Percentiles rank a stretch among this genome's conserved stretches.
These are phyloP conservation scores for Poeciliopsis prolifica DNA, from an alignment of 2,113 vertebrate species.

Conservation along the genomic window DNA sequence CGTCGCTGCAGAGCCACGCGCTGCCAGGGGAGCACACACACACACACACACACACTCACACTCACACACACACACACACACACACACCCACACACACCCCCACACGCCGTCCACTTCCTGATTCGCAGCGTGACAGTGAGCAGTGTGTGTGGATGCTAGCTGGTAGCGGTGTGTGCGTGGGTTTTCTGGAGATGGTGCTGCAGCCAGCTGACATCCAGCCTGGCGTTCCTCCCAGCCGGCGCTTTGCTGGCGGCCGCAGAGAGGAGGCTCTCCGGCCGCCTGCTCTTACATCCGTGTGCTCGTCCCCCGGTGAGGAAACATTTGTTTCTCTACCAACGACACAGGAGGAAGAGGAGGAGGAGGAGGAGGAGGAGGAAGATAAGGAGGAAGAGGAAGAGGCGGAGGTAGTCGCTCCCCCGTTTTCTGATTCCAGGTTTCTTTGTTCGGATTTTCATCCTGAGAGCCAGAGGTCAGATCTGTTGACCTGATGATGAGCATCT, in stretches of 20 bases:
- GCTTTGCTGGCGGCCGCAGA: constrained; percentile 67
- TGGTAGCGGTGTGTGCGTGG: constrained; percentile 35
- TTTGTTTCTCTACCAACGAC: constrained; percentile 51
- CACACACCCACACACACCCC: constrained; percentile 1
- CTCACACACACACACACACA: background rate
- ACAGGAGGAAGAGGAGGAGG: constrained; percentile 10
- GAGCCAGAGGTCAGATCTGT: constrained; percentile 13
- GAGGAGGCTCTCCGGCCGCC: constrained; percentile 70
- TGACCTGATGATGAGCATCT: background rate
- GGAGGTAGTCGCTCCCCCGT: constrained; percentile 19
- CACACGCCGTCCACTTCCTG: constrained; percentile 7
- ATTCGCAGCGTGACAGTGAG: constrained; percentile 40
- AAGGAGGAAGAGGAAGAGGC: constrained; percentile 9
- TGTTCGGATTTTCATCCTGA: constrained; percentile 37
- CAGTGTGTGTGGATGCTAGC: constrained; percentile 36
- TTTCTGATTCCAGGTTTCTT: constrained; percentile 4
- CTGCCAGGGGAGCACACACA: constrained; percentile 60
- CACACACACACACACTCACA: constrained; percentile 1
- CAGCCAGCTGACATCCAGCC: constrained; percentile 77
- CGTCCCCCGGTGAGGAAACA: constrained; percentile 65
- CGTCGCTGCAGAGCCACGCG: constrained; percentile 52
- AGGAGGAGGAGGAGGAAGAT: constrained; percentile 15
- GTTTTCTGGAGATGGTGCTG: constrained; percentile 14
- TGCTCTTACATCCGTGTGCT: constrained; percentile 68
- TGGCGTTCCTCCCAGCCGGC: constrained; percentile 69